Evolutionary conservation across 2,888 invertebrate species (phyloP), one percentile per base, ranked within the genome.

Genomic region (Danaus chrysippus): DNA sequence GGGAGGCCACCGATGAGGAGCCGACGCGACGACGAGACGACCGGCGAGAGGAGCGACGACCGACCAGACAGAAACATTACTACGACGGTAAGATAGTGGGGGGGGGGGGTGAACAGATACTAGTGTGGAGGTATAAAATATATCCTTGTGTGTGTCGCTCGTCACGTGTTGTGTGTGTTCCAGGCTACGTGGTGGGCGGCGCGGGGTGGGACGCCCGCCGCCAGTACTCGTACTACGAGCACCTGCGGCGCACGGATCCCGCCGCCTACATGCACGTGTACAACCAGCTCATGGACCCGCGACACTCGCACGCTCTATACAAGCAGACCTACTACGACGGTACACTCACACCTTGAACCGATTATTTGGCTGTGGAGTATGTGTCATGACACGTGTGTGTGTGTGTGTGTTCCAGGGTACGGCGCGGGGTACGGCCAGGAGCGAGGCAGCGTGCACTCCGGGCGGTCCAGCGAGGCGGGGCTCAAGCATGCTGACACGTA

Each of bases 371-470:
- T 15, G 13, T 5, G 46, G 2, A 12, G 15, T 1, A 10, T 49
- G 11, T 10, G 11, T 10, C 11, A 10, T 49, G 12, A 49, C n/a
- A 15, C 9, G n/a, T 49, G 49, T 49, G 9, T 34, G 23, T 34
- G 57, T 65, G 42, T 12, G 42, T 42, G 12, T 0, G 52, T 43
- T 41, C 44, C 71, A 78, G 86, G 82, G 1, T 84, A 81, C 76
- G 68, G 72, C 43, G 82, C 81, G 79, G 84, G 52, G 68, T 64
- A 54, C 76, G 81, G 42, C 1, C 95, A 95, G 73, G 95, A 95
- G 70, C 92, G 95, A 69, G 95, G 93, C 67, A 95, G 95, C 73
- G 95, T 95, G 59, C 96, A 96, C 89, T 96, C 96, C 15, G 96
- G 96, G 55, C 93, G 96, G 71, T 96, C 96, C 85, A 96, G 96